These are phyloP conservation scores for Aspiorhynchus laticeps DNA, from an alignment of 2,113 vertebrate genomes.

Conservation along the genomic window DNA sequence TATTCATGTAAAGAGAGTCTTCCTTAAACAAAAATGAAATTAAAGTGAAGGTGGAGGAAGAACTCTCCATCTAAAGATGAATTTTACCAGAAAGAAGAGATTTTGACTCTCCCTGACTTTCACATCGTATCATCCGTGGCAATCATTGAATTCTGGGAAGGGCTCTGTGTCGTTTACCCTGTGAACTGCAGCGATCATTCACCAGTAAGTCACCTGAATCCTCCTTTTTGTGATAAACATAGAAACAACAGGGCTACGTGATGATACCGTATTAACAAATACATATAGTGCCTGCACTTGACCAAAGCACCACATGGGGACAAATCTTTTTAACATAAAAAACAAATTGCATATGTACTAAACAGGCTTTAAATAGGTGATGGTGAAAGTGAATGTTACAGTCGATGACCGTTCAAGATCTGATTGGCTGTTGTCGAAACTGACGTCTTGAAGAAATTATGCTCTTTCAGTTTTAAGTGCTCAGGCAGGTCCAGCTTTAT, in stretches of 20 bases:
- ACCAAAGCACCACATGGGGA: not conserved
- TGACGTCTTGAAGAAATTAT: slow-evolving; percentile 84
- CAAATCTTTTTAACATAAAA: not conserved
- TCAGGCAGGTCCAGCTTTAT: slow-evolving; percentile 86
- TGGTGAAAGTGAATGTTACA: slow-evolving; percentile 36
- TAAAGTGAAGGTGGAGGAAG: not conserved
- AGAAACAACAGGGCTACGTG: not conserved
- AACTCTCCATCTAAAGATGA: not conserved
- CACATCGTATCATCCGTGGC: not conserved
- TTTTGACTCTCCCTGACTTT: not conserved
- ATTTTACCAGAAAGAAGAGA: not conserved
- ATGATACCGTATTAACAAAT: not conserved
- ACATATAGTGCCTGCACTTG: not conserved
- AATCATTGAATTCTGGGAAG: not conserved
- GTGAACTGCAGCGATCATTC: not conserved
- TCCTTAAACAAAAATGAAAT: not conserved
- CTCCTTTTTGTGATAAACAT: not conserved
- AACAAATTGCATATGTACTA: not conserved
- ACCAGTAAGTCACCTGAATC: not conserved
- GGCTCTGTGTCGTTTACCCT: not conserved
- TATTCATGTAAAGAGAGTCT: not conserved
- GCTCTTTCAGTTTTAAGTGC: slow-evolving; percentile 84
- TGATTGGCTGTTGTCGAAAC: slow-evolving; percentile 61
- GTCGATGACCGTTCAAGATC: slow-evolving; percentile 83
- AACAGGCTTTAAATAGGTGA: not conserved